phyloP scores from a whole-genome alignment of 64 coral and sea anemone genomes.

The Pocillopora verrucosa region DNA sequence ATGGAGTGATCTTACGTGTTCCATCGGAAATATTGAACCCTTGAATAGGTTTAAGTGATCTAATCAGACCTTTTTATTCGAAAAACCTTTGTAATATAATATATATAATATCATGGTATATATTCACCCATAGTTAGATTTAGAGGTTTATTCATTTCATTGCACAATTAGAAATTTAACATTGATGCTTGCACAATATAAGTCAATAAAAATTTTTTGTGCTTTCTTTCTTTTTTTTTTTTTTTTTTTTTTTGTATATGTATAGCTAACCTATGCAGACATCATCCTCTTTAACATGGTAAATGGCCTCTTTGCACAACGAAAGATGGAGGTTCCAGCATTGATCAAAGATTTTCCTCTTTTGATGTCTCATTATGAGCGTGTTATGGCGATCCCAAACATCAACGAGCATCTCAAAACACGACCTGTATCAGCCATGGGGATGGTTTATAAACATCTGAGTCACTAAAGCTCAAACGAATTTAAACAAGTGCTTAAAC shows the following conservation, averaged over 20 bases:
- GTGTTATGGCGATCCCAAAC: slow-evolving; percentile 3
- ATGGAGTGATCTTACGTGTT: no score
- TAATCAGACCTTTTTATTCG: no score
- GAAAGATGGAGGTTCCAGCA: background rate
- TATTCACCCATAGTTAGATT: no score
- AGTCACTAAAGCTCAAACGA: background rate
- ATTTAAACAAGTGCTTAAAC: background rate
- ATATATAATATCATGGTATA: no score
- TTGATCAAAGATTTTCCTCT: background rate
- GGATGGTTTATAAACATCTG: no score
- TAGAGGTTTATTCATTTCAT: no score
- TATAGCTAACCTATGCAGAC: slow-evolving; percentile 45
- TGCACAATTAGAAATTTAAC: no score
- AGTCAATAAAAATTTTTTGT: background rate
- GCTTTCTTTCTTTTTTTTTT: background rate
- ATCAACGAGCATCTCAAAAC: slow-evolving; percentile 21
- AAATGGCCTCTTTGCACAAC: background rate
- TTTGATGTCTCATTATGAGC: slow-evolving; percentile 2
- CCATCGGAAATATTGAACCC: no score
- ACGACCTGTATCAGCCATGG: slow-evolving; percentile 5
- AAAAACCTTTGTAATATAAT: no score
- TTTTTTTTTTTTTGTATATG: background rate
- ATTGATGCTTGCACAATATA: no score
- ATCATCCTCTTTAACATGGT: slow-evolving; percentile 1
- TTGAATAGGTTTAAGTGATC: no score